phyloP scores from a whole-genome alignment of 1,140 invertebrate genomes.

The Plutomurus gul region DNA sequence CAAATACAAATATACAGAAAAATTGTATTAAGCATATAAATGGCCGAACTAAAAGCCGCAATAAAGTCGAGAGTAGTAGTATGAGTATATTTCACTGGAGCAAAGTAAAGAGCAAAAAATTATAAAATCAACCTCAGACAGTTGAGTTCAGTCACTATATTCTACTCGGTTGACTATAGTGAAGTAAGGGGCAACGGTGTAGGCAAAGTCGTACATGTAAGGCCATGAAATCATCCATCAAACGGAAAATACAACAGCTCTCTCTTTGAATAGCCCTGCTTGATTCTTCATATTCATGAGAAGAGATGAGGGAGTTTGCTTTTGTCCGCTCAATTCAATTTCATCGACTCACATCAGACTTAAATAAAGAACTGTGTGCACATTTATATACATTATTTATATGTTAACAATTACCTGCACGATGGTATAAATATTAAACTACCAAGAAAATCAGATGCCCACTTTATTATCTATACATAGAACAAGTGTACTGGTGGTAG shows the following conservation, averaged over 20 bases:
- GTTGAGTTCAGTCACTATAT: neutral
- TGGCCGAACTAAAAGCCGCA: neutral
- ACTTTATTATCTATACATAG: neutral
- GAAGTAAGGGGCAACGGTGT: neutral
- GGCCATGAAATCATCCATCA: neutral
- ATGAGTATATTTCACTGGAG: neutral
- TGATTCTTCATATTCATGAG: constrained; percentile 20
- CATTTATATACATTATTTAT: no score
- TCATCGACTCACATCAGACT: constrained; percentile 12
- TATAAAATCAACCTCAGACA: neutral
- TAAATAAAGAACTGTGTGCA: no score
- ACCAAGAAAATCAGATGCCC: no score
- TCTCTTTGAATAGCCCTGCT: constrained; percentile 15
- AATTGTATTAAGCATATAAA: neutral
- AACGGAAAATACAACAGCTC: neutral
- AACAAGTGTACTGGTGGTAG: neutral
- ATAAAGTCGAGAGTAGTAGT: neutral
- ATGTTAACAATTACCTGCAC: no score
- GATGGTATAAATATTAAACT: no score
- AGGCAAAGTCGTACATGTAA: neutral
- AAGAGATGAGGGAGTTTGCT: constrained; percentile 22
- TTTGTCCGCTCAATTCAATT: constrained; percentile 26
- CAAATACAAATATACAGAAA: no score
- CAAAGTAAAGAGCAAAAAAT: neutral
- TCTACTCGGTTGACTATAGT: neutral